Evolutionary conservation across 2,113 vertebrate species (phyloP).

Genomic region (Rhagologus leucostigma): DNA sequence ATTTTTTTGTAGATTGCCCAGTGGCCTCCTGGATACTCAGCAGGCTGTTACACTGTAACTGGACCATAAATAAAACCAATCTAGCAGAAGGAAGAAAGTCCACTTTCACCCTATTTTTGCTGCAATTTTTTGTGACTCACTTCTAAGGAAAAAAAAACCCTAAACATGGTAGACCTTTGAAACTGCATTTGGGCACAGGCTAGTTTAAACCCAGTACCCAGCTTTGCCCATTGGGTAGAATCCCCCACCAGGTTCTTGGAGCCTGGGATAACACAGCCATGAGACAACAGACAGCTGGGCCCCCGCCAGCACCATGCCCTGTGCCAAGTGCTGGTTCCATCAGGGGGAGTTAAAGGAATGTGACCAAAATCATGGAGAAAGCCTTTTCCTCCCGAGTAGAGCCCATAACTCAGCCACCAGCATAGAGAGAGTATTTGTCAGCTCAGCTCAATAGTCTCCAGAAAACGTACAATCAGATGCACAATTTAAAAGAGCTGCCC

Average conservation of each 20-base stretch:
- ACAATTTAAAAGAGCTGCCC: background rate
- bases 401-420: background rate
- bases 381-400: background rate
- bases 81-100: background rate
- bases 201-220: background rate
- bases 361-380: background rate
- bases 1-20: background rate
- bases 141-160: background rate
- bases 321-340: background rate
- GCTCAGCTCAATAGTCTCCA: background rate
- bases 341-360: background rate
- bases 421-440: background rate
- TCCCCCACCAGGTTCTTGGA: fast-evolving
- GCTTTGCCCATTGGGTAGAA: background rate
- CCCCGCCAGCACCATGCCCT: background rate
- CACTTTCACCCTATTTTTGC: background rate
- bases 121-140: background rate
- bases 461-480: background rate
- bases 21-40: background rate
- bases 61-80: background rate
- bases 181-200: background rate
- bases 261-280: background rate
- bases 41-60: background rate
- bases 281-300: background rate
- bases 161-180: background rate